Evolutionary conservation across 2,888 invertebrate species (phyloP), one percentile per base, ranked within the genome.

Genomic region (Drosophila engyochracea): DNA sequence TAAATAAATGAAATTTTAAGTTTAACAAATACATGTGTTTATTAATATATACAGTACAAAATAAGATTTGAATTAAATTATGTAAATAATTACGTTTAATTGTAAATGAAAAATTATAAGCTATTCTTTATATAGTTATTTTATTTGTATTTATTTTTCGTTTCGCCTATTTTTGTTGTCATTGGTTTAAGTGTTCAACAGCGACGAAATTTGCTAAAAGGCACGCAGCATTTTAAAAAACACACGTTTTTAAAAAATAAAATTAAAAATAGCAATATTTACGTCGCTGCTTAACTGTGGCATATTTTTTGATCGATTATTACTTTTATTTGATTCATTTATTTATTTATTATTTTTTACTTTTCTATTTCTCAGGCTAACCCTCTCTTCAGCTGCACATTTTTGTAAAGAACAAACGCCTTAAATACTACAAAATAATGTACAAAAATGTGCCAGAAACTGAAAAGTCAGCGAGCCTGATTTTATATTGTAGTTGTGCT

Each of bases 171-270:
- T 60, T 70, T 51, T 39, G 61, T 61, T 41, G 39, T 70, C 22
- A 35, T 64, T 59, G 37, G 25, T 59, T 51, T 31, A 28, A 31
- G 57, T 70, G 47, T 79, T 60, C 19, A 47, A 52, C 85, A 82
- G 74, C 89, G 82, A 81, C 61, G 95, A 95, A 69, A 96, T 96
- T 96, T 95, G 96, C 96, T 96, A 96, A 88, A 95, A 96, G 96
- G 96, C 96, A 96, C 96, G 96, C 96, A 96, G 96, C 96, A 94
- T 95, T 91, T 91, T 95, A 94, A 94, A 95, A 95, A 94, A 83
- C 89, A 84, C 89, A 90, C 89, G 87, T 87, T 89, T 87, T 90
- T 86, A 86, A 87, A 87, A 90, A 87, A 89, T 76, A 80, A 84
- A 87, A 82, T 89, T 71, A 71, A 82, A 90, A 81, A 89, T 90